Evolutionary conservation across 2,797 vertebrate genomes (phyloP), one percentile per base, ranked within the genome.

Genomic region (Poecilia picta): DNA sequence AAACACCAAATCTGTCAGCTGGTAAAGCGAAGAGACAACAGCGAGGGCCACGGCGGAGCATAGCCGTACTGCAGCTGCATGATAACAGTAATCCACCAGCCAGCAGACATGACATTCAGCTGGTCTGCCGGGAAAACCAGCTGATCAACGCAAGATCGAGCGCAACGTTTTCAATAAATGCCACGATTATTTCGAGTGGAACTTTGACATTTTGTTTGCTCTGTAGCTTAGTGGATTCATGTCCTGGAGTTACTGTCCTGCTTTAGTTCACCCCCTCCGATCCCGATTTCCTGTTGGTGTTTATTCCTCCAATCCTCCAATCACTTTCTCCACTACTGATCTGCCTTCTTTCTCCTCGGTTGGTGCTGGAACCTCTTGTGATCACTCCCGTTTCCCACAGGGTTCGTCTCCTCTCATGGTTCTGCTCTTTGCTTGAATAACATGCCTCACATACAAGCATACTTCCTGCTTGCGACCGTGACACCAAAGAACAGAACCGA

Each of bases 1-100:
- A 91, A 33, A 93, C 77, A 81, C 84, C 88, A 93, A 88, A 89
- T 92, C 89, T 88, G 90, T 80, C 57, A 16, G 81, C 79, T 45
- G 82, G 73, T 79, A 49, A 43, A 86, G 79, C 78, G 79, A 81
- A 43, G 5, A 81, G 84, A 83, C 78, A 74, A 81, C 85, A 79
- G 66, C 33, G 49, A 83, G 66, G 80, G 78, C 78, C 77, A 81
- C 74, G 73, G 72, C 2, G 0, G 5, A 51, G 55, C 47, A 79
- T 45, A 51, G 77, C 75, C 45, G 57, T 3, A 43, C 66, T 73
- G 75, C 23, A 53, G 10, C 80, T 81, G 80, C 59, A 1, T 25
- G 46, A 79, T 71, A 75, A 64, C 79, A 73, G 31, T 82, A 78
- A 86, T 86, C 82, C 74, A 77, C 79, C 31, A 59, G 33, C 68